Base-by-base conservation (phyloP, 2,888 invertebrate species). In the Cremastinae sp. region DNA sequence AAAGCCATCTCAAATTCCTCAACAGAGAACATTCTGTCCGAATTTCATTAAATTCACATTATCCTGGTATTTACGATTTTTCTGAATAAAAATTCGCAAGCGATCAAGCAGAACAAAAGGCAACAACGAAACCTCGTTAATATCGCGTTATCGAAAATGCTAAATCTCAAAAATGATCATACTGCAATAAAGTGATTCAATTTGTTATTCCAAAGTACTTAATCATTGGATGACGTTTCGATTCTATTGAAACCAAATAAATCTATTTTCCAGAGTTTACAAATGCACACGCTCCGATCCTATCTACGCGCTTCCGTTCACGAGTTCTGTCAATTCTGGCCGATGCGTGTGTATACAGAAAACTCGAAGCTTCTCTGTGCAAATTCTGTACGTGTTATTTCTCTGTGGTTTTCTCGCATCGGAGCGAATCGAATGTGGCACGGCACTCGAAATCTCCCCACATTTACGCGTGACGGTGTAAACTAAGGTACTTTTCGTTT, bases 271-370 rank as follows among this genome's bases (percentile, higher is more conserved):
- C 35, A 18, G 1, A 22, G 45, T 35, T 35, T 14, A 39, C 56
- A 47, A 66, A 47, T 45, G 22, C 3, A 43, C 18, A 2, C 22
- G 65, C 1, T 18, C 45, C 18, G 45, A 37, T 66, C 45, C 45
- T 37, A 45, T 56, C 45, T 35, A 18, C 2, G 28, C 18, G 35
- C 18, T 66, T 20, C 37, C 55, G 55, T 66, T 66, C 55, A 56
- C 55, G 35, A 56, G 10, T 18, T 66, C 43, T 20, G 66, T 66
- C 55, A 20, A 66, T 66, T 53, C 62, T 55, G 16, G 20, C 39
- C 55, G 20, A 56, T 35, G 37, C 45, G 18, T 65, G 22, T 37
- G 16, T 8, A 37, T 49, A 20, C 43, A 16, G 28, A 41, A 8
- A 14, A 43, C 49, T 16, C 5, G 14, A 20, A 35, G 10, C 9